These are phyloP conservation scores for Seira musarum DNA, from an alignment of 2,888 invertebrate genomes.

Conservation along the genomic window DNA sequence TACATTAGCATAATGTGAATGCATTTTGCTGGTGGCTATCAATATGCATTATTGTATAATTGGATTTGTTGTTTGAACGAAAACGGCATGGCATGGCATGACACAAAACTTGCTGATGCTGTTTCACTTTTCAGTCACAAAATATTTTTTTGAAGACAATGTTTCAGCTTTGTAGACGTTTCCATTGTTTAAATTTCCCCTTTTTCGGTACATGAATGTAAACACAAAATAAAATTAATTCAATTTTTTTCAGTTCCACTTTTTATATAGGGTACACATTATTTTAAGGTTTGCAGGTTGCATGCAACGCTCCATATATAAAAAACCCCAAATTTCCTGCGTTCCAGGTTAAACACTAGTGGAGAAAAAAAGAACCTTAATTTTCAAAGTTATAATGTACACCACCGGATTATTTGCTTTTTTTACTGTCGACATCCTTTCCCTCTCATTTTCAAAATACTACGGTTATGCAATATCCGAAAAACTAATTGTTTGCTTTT, in stretches of 20 bases:
- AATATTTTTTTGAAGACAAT: not conserved
- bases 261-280: not conserved
- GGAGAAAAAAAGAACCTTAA: not conserved
- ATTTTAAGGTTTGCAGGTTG: not conserved
- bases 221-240: not conserved
- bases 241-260: not conserved
- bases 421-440: not conserved
- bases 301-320: not conserved
- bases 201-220: not conserved
- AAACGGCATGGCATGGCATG: not conserved
- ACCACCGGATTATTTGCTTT: not conserved
- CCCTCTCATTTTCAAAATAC: constrained; percentile 23
- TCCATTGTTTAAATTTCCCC: not conserved
- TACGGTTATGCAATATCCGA: constrained; percentile 38
- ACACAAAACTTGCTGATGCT: not conserved
- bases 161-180: not conserved
- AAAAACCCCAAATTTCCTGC: not conserved
- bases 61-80: constrained; percentile 11
- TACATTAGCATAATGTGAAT: constrained; percentile 12
- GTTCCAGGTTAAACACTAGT: constrained; percentile 1
- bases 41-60: constrained; percentile 36
- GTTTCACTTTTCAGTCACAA: not conserved
- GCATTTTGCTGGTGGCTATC: constrained; percentile 43
- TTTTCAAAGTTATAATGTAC: not conserved
- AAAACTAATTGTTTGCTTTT: constrained; percentile 55